These are phyloP conservation scores for Synanthedon formicaeformis DNA, from an alignment of 2,888 invertebrate species.

Conservation along the genomic window DNA sequence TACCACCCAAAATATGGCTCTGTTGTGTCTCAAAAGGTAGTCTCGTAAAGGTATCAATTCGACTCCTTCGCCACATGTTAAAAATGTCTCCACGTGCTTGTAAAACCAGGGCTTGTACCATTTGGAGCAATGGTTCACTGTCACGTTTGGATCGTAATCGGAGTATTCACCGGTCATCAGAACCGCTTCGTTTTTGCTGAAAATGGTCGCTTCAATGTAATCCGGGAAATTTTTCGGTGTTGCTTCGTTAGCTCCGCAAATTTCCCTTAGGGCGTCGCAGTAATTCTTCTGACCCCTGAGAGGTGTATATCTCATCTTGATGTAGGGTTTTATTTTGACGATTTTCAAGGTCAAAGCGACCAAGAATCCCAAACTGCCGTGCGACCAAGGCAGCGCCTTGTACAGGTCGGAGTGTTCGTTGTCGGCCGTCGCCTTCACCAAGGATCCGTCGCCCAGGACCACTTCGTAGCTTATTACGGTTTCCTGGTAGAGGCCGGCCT, in stretches of 20 bases:
- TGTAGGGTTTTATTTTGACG: slow-evolving; percentile 73
- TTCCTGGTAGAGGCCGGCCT: slow-evolving; percentile 78
- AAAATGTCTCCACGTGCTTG: slow-evolving; percentile 73
- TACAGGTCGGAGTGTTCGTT: slow-evolving; percentile 72
- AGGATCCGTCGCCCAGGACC: slow-evolving; percentile 72
- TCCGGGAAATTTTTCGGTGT: slow-evolving; percentile 61
- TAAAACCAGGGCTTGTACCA: slow-evolving; percentile 83
- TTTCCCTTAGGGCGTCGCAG: slow-evolving; percentile 71
- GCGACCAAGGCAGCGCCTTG: slow-evolving; percentile 74
- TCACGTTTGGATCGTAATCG: slow-evolving; percentile 62
- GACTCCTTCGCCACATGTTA: slow-evolving; percentile 61
- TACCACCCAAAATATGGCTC: slow-evolving; percentile 80
- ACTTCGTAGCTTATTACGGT: slow-evolving; percentile 75
- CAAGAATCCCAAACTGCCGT: slow-evolving; percentile 75
- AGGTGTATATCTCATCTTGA: slow-evolving; percentile 74
- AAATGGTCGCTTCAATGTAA: slow-evolving; percentile 77
- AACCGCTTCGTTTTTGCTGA: slow-evolving; percentile 72
- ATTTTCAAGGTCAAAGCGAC: slow-evolving; percentile 74
- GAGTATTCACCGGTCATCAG: slow-evolving; percentile 76
- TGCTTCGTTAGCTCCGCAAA: slow-evolving; percentile 69
- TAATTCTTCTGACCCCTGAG: slow-evolving; percentile 73
- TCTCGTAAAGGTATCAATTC: slow-evolving; percentile 74
- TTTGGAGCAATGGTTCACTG: slow-evolving; percentile 67
- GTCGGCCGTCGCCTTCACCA: slow-evolving; percentile 67
- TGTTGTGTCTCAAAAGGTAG: slow-evolving; percentile 74